phyloP scores from a whole-genome alignment of 2,113 vertebrate species.

The Menura novaehollandiae region DNA sequence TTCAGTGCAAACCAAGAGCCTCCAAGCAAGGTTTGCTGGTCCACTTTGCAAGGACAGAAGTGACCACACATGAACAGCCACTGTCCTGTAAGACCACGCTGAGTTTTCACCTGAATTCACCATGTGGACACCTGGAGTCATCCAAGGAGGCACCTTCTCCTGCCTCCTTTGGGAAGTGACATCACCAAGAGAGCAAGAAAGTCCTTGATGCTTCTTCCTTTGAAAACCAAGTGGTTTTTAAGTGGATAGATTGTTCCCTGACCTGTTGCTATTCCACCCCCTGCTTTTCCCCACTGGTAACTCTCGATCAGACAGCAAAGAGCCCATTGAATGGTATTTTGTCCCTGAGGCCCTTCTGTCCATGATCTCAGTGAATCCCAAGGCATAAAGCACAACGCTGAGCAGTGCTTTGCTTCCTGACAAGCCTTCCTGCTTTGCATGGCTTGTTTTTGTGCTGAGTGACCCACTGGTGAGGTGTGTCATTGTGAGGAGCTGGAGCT shows the following conservation, averaged over 20 bases:
- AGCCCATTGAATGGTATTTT: not conserved
- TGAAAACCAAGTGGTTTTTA: not conserved
- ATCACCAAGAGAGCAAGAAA: not conserved
- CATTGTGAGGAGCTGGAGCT: not conserved
- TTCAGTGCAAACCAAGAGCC: not conserved
- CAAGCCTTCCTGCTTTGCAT: not conserved
- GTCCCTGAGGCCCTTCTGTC: not conserved
- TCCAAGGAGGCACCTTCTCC: not conserved
- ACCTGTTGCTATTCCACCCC: not conserved
- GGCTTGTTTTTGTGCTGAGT: not conserved
- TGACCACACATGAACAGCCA: not conserved
- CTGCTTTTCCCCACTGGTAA: not conserved
- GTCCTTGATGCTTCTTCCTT: not conserved
- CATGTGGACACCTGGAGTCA: not conserved
- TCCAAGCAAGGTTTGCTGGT: not conserved
- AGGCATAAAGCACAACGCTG: not conserved
- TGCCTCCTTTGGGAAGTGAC: not conserved
- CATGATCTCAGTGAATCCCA: not conserved
- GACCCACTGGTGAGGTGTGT: not conserved
- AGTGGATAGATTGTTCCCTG: not conserved
- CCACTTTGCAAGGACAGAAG: not conserved
- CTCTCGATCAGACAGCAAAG: not conserved
- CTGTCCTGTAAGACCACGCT: not conserved
- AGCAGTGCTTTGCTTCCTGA: not conserved
- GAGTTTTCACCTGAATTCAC: not conserved